Conservation (phyloP, 1,140 invertebrate genomes). For the Cecropterus lyciades region DNA sequence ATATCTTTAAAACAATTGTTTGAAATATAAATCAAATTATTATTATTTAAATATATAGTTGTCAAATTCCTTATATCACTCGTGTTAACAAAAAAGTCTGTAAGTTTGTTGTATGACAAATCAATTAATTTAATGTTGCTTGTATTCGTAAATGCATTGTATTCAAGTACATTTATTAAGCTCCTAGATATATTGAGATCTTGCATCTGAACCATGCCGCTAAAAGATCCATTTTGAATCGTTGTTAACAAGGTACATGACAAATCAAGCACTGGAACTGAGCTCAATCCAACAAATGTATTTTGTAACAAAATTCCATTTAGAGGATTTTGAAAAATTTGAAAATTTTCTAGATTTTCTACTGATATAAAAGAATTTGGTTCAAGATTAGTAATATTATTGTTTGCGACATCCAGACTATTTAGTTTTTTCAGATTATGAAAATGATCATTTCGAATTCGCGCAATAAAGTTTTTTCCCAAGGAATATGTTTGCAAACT, state of each 20-base stretch:
- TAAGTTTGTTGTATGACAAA: constrained; percentile 58
- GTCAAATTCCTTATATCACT: constrained; percentile 48
- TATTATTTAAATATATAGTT: constrained; percentile 55
- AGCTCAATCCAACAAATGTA: constrained; percentile 52
- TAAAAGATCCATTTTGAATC: constrained; percentile 58
- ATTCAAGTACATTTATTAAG: constrained; percentile 48
- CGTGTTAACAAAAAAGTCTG: constrained; percentile 48
- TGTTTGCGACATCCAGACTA: constrained; percentile 61
- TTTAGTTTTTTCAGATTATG: constrained; percentile 42
- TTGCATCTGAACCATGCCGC: constrained; percentile 53
- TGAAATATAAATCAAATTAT: constrained; percentile 46
- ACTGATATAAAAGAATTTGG: constrained; percentile 50
- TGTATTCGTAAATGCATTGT: constrained; percentile 54
- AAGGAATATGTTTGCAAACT: constrained; percentile 43
- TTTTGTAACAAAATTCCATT: constrained; percentile 42
- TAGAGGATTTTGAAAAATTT: constrained; percentile 57
- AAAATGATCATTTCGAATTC: constrained; percentile 48
- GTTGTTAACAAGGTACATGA: constrained; percentile 46
- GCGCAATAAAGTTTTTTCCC: constrained; percentile 46
- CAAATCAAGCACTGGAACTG: constrained; percentile 55
- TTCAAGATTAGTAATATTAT: constrained; percentile 55
- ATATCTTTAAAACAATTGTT: constrained; percentile 30
- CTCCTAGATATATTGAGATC: constrained; percentile 58
- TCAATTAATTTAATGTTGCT: constrained; percentile 52
- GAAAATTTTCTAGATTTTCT: constrained; percentile 44